A percentile compares a stretch with the other conserved stretches of the same genome.
These are phyloP conservation scores for Phalanger gymnotis DNA, from an alignment of 2,797 vertebrate genomes.

Conservation along the genomic window DNA sequence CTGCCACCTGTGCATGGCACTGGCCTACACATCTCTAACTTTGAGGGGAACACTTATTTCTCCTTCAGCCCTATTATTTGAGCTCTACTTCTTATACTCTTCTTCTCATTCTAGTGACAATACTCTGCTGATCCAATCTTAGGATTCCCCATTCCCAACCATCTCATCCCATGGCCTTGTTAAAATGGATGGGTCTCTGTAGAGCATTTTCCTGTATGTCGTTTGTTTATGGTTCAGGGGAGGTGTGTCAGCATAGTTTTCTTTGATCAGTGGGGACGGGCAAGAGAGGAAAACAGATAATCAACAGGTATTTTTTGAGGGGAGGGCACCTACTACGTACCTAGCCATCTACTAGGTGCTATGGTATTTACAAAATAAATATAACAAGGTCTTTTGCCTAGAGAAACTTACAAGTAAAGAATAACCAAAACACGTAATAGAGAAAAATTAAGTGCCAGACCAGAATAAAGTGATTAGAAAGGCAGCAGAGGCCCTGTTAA, in stretches of 20 bases:
- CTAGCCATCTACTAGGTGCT: constrained; percentile 63
- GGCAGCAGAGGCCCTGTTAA: background rate
- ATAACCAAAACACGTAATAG: constrained; percentile 23
- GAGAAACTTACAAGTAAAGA: constrained; percentile 34
- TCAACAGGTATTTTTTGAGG: constrained; percentile 24
- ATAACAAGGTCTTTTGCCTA: constrained; percentile 13
- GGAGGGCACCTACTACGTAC: background rate
- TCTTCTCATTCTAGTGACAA: constrained; percentile 54
- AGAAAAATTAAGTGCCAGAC: constrained; percentile 21
- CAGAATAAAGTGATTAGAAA: constrained; percentile 23
- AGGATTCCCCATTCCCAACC: background rate
- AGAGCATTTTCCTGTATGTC: constrained; percentile 24
- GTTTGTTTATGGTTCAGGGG: constrained; percentile 34
- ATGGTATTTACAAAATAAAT: constrained; percentile 44
- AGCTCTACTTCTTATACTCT: constrained; percentile 21
- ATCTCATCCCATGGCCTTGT: background rate
- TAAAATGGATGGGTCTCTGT: background rate
- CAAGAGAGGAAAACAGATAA: constrained; percentile 23
- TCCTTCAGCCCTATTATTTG: constrained; percentile 54
- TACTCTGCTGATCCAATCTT: constrained; percentile 30
- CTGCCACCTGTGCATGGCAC: background rate
- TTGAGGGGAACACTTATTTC: constrained; percentile 2
- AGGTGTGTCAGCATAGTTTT: constrained; percentile 30
- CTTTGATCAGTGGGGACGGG: constrained; percentile 42
- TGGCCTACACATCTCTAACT: constrained; percentile 43